Evolutionary conservation across 53 echinoderm and acorn worm genomes (phyloP), one percentile per base, ranked within the genome.

Genomic region (Patiria pectinifera): DNA sequence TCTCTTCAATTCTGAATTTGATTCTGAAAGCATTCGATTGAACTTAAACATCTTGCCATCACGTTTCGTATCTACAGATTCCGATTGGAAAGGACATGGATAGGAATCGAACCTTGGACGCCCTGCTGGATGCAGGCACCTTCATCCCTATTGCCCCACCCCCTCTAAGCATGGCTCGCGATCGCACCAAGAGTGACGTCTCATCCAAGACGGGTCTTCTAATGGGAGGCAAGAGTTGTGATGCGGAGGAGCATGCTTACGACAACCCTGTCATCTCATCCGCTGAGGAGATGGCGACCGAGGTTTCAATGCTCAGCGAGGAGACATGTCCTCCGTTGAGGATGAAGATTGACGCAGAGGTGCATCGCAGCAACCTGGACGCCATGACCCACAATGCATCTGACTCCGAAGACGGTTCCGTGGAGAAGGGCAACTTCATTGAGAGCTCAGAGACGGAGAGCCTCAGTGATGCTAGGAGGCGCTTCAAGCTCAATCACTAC

Each of bases 401-500:
- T 12, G 90, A 90, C n/a, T 90, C 82, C 0, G 80, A 90, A 16
- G 81, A 90, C 14, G 90, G 66, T 16, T 90, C 90, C 7, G 21
- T 26, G 53, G 90, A 80, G 48, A 63, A 90, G 70, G 61, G 80
- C 80, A 81, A 63, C 90, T 90, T 24, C 80, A 44, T 87, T 15
- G 93, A 93, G 72, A 82, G 59, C 83, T 93, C 93, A 1, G 93
- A 93, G 76, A 93, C 87, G 21, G 93, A 88, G 45, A 93, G 93
- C 76, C 61, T 87, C n/a, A 62, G 75, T 25, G 93, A 93, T 22
- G 88, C 87, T 16, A 62, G 72, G 70, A 85, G 53, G 26, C 49
- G 83, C 14, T 82, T 76, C n/a, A 87, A 75, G 43, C 46, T 88
- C 11, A 82, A 82, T 43, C 82, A 93, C 43, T 93, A 82, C 76